Evolutionary conservation across 2,888 invertebrate species (phyloP).

Genomic region (Erynnis tages): DNA sequence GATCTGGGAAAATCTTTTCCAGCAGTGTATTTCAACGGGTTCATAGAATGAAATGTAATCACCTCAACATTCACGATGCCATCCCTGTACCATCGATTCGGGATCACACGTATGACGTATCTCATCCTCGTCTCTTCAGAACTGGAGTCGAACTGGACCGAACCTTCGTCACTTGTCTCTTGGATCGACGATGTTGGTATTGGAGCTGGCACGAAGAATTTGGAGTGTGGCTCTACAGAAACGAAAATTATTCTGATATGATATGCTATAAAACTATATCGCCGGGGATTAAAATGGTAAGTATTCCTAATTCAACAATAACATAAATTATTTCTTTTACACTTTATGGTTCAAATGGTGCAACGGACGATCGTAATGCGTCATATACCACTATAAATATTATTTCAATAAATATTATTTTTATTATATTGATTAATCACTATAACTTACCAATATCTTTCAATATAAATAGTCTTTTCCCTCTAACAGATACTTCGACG

Average conservation of each 20-base stretch:
- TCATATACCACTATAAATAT: no score
- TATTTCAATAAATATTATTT: no score
- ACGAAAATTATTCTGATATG: no score
- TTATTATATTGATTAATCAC: conserved; percentile 1
- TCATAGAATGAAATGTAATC: neutral
- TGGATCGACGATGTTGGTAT: conserved; percentile 58
- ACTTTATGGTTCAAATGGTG: no score
- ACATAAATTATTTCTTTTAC: no score
- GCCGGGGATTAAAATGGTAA: neutral
- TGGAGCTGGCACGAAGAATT: conserved; percentile 66
- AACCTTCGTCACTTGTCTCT: conserved; percentile 71
- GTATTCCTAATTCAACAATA: no score
- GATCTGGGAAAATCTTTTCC: no score
- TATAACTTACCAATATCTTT: conserved; percentile 61
- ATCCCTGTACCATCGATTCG: conserved; percentile 57
- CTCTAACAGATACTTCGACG: conserved; percentile 61
- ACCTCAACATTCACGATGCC: conserved; percentile 60
- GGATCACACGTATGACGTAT: conserved; percentile 64
- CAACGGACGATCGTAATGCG: no score
- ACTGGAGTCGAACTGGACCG: conserved; percentile 70
- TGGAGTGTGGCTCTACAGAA: conserved; percentile 57
- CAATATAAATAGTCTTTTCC: conserved; percentile 54
- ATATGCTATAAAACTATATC: neutral
- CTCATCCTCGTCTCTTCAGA: conserved; percentile 67
- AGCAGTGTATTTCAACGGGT: no score